Evolutionary conservation across 2,113 vertebrate species (phyloP), one percentile per base, ranked within the genome.

Genomic region (Albula goreensis): DNA sequence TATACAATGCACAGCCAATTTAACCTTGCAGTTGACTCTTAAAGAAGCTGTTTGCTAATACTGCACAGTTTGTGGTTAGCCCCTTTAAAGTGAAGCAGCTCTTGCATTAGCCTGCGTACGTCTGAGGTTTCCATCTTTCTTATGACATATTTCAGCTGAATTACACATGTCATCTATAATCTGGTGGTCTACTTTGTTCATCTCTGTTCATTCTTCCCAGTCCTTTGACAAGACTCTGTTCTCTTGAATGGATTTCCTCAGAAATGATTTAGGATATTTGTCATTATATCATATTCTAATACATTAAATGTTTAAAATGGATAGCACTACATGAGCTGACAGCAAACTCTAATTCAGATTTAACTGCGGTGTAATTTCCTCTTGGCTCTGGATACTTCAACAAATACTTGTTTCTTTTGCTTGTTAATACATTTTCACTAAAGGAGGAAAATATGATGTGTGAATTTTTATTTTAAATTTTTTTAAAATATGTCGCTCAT

Each of bases 11-110:
- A 49, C 86, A 87, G 86, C 85, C 86, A 86, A 85, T 88, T 93
- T 88, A 91, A 88, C 89, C 87, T 92, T 92, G 90, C 89, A 89
- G 85, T 89, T 80, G 89, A 81, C 85, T 88, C 57, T 89, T 50
- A 87, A 89, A 91, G 92, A 91, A 92, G 91, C 92, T 91, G 92
- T 89, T 85, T 87, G 87, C 92, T 95, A 94, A 94, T 94, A 92
- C 92, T 91, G 90, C 89, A 81, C 91, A 90, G 92, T 85, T 90
- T 93, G 94, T 90, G 94, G 93, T 95, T 92, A 92, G 92, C 53
- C 52, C 87, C 85, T 93, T 90, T 90, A 92, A 92, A 91, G 91
- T 80, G 86, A 89, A 88, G 93, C 70, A 90, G 91, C 93, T 88
- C 81, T 90, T 41, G 92, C 91, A 93, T 89, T 92, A 93, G 93